These are phyloP conservation scores for Pseudomyrmex sp. DNA, from an alignment of 1,140 invertebrate species.

Conservation along the genomic window DNA sequence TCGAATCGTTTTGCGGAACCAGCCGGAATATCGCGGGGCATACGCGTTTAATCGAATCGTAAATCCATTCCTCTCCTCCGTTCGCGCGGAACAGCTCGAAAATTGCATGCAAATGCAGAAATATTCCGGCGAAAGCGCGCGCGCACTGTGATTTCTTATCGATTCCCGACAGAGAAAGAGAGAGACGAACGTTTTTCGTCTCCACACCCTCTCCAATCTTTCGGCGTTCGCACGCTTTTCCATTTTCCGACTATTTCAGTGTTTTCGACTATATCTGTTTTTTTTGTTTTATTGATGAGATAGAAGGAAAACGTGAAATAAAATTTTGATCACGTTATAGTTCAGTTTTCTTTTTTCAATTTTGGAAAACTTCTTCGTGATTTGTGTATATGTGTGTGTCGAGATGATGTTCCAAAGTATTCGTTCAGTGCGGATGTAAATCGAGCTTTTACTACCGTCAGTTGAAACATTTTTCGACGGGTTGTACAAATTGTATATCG, in stretches of 20 bases:
- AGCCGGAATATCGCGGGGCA: conserved; percentile 43
- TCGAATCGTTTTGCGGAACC: conserved; percentile 62
- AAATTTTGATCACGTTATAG: conserved; percentile 54
- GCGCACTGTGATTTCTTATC: conserved; percentile 70
- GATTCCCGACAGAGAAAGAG: conserved; percentile 49
- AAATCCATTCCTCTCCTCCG: conserved; percentile 69
- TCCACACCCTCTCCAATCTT: background rate
- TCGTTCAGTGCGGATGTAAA: conserved; percentile 29
- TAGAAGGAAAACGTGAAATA: conserved; percentile 30
- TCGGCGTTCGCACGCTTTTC: conserved; percentile 52
- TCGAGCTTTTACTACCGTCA: conserved; percentile 39
- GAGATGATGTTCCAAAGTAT: conserved; percentile 38
- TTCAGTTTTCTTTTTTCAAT: conserved; percentile 45
- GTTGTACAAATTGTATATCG: conserved; percentile 43
- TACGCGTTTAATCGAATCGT: conserved; percentile 74
- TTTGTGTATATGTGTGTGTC: conserved; percentile 1
- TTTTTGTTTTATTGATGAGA: conserved; percentile 49
- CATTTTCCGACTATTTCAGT: conserved; percentile 41
- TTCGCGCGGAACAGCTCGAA: conserved; percentile 66
- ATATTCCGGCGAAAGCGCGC: conserved; percentile 60
- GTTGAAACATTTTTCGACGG: conserved; percentile 27
- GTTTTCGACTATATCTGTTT: conserved; percentile 46
- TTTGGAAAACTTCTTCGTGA: conserved; percentile 30
- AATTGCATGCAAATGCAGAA: conserved; percentile 76
- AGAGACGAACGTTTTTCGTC: background rate